Evolutionary conservation across 2,113 vertebrate species (phyloP), one percentile per base, ranked within the genome.

Genomic region (Eudorcas thomsonii): DNA sequence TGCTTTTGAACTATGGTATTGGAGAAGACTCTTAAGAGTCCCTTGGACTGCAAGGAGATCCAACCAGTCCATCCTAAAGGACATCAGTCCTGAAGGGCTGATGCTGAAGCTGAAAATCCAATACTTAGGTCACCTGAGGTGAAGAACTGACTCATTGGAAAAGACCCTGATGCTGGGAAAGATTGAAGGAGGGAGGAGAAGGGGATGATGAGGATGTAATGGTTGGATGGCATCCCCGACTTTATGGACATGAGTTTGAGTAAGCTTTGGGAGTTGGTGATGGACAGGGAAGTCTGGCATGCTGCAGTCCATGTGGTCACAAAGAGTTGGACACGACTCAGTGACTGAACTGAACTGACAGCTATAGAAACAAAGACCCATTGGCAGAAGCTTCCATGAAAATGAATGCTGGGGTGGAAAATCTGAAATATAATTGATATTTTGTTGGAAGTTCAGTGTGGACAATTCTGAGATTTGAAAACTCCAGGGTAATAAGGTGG

Each of bases 281-380:
- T 67, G 33, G 62, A 9, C 62, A 19, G 62, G 33, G 7, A 67
- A n/a, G 33, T 33, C 62, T 67, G 62, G 62, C 1, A 0, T 19
- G 33, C 62, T n/a, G 62, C 62, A 67, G 33, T 33, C 33, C 30
- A 67, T 1, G 62, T 1, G 2, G 15, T 64, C 62, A 64, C 62
- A 19, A 64, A 64, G 15, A 64, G 33, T 16, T 0, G 7, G 33
- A n/a, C 16, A 19, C 0, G 0, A 64, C 62, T 64, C 15, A n/a
- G 30, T n/a, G 33, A 64, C 30, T 16, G 30, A 67, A 67, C 7
- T n/a, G 16, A 67, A n/a, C 62, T n/a, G 62, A n/a, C 52, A 16
- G 57, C 39, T 55, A 26, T n/a, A 59, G 26, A 17, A 54, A 16
- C 30, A 83, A 9, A 83, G 50, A 36, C 3, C 88, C 57, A 64